Evolutionary conservation across 2,888 invertebrate species (phyloP).

Genomic region (Monopis laevigella): DNA sequence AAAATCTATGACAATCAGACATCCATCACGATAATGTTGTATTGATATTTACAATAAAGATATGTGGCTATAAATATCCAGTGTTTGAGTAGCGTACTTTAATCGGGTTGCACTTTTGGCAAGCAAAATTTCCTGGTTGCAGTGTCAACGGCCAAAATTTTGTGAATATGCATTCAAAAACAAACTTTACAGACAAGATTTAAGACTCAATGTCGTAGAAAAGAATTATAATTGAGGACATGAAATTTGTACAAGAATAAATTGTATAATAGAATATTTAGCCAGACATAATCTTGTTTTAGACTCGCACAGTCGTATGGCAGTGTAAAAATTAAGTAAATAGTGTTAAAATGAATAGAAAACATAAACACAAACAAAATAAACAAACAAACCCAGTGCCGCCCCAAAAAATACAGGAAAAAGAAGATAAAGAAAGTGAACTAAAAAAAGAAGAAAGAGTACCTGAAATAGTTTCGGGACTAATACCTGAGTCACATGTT

Average conservation of each 20-base stretch:
- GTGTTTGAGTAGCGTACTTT: too few species aligned
- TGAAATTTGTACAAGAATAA: slow-evolving; percentile 7
- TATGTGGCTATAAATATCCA: too few species aligned
- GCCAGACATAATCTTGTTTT: not conserved
- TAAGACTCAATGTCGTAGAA: too few species aligned
- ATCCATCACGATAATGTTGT: too few species aligned
- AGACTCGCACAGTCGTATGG: slow-evolving; percentile 3
- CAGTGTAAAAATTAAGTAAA: not conserved
- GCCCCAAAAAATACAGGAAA: slow-evolving; percentile 15
- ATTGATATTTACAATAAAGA: too few species aligned
- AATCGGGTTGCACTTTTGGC: slow-evolving; percentile 36
- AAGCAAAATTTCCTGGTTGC: slow-evolving; percentile 32
- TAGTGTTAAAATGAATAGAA: slow-evolving; percentile 36
- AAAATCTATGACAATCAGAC: too few species aligned
- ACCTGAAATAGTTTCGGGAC: slow-evolving; percentile 28
- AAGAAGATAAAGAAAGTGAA: slow-evolving; percentile 13
- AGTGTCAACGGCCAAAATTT: not conserved
- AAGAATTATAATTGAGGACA: too few species aligned
- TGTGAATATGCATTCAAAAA: too few species aligned
- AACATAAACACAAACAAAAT: slow-evolving; percentile 38
- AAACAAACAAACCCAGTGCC: slow-evolving; percentile 28
- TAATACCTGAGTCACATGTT: slow-evolving; percentile 15
- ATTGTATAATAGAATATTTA: not conserved
- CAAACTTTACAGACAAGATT: too few species aligned
- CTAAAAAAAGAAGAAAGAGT: slow-evolving; percentile 22